These are phyloP conservation scores for Gandaritis pyraliata DNA, from an alignment of 2,888 invertebrate genomes.

Conservation along the genomic window DNA sequence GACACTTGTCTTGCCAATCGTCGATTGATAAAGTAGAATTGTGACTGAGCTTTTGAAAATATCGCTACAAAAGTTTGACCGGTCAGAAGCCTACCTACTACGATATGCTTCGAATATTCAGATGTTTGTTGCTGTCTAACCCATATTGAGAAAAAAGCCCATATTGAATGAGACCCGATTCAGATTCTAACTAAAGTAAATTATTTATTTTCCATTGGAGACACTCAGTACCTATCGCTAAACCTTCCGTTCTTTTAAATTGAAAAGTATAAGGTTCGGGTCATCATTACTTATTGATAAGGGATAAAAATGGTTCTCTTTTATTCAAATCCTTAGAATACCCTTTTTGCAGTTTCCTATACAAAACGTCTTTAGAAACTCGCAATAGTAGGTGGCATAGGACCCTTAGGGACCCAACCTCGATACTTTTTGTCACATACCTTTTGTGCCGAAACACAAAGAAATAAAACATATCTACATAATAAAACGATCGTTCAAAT, in stretches of 20 bases:
- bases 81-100: too few relatives aligned
- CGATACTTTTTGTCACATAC: constrained; percentile 26
- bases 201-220: too few relatives aligned
- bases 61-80: neutral
- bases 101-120: too few relatives aligned
- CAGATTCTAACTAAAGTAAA: too few relatives aligned
- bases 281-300: neutral
- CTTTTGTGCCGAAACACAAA: constrained; percentile 23
- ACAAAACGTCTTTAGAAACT: constrained; percentile 9
- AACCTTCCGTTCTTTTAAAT: too few relatives aligned
- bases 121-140: too few relatives aligned
- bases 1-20: constrained; percentile 34
- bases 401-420: constrained; percentile 6
- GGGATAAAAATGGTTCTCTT: neutral
- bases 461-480: constrained; percentile 29
- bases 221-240: too few relatives aligned
- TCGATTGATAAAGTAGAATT: constrained; percentile 27
- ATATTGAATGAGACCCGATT: too few relatives aligned
- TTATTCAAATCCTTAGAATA: constrained; percentile 2
- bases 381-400: neutral
- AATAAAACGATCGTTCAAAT: constrained; percentile 27
- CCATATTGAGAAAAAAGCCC: too few relatives aligned
- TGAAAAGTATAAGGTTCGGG: too few relatives aligned
- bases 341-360: constrained; percentile 4
- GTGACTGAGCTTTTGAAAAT: constrained; percentile 3